Evolutionary conservation across 2,113 vertebrate species (phyloP), one percentile per base, ranked within the genome.

Genomic region (Tringa solitaria): DNA sequence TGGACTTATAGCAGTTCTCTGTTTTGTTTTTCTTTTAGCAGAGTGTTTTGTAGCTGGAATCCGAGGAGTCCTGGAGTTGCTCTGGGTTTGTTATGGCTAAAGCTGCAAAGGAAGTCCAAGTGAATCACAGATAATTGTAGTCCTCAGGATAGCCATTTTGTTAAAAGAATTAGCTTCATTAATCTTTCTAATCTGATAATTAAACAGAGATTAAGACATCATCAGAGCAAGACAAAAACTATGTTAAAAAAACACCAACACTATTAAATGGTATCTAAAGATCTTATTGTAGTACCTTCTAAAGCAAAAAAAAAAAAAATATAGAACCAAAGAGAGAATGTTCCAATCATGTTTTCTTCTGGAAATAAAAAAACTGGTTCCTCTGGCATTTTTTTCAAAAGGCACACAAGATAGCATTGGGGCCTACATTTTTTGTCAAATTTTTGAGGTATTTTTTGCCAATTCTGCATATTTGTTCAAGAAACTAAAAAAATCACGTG

Each of bases 121-220:
- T 96, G 92, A 97, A 96, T 96, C 82, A 96, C 48, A 68, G 72
- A 89, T 91, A 97, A 96, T 79, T 97, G 87, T 82, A 90, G 92
- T 94, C 80, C 77, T 90, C 67, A 68, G 73, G 87, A 94, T 87
- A 81, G 89, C 74, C 51, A 61, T 96, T 96, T 96, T 95, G 79
- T 85, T 80, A 96, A 83, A 60, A 64, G 84, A 96, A 96, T 92
- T 93, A 79, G 53, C 79, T 90, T 95, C 73, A 93, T 97, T 97
- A 96, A 95, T 96, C 84, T 95, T 95, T 84, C 80, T 95, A 85
- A 93, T 90, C 89, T 94, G 68, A 54, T 94, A 72, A 84, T 94
- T 90, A 95, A 97, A 85, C 46, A 83, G 84, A 95, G 48, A 39
- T 41, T 92, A 63, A 91, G 93, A 77, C 90, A 89, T 86, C 39